These are phyloP conservation scores for Myotis pilosus DNA, from an alignment of 2,797 vertebrate species.

Conservation along the genomic window DNA sequence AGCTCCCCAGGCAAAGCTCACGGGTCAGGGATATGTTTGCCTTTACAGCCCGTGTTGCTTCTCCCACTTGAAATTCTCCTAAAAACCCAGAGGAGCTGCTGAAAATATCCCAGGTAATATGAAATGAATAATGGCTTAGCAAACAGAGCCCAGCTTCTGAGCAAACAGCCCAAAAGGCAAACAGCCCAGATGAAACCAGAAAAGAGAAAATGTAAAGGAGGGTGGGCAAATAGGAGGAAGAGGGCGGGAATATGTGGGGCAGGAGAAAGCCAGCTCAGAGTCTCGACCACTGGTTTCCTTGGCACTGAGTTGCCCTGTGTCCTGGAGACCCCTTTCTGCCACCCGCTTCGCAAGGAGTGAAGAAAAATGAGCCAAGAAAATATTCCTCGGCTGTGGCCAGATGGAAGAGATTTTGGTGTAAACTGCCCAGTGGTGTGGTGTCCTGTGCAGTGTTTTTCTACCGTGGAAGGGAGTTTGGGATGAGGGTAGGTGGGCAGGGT, in stretches of 20 bases:
- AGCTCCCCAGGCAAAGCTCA: neutral
- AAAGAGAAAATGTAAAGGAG: slow-evolving; percentile 28
- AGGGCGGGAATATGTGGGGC: fast-evolving
- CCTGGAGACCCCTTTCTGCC: neutral
- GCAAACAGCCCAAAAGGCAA: slow-evolving; percentile 67
- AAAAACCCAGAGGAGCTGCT: slow-evolving; percentile 71
- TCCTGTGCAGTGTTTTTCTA: neutral
- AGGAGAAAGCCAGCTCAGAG: neutral
- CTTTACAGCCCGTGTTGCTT: slow-evolving; percentile 37
- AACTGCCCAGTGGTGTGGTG: neutral
- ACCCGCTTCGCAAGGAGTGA: neutral
- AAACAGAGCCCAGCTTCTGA: slow-evolving; percentile 74
- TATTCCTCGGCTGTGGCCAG: neutral
- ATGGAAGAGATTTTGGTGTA: neutral
- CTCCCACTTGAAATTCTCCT: slow-evolving; percentile 72
- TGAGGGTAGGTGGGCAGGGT: neutral
- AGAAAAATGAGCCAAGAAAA: neutral
- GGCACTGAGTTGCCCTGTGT: neutral
- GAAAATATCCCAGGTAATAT: slow-evolving; percentile 76
- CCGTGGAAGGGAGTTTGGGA: neutral
- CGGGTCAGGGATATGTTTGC: slow-evolving; percentile 51
- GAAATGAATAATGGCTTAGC: slow-evolving; percentile 74
- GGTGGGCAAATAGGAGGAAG: neutral
- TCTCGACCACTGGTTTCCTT: neutral
- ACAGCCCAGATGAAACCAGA: neutral